phyloP scores from a whole-genome alignment of 2,797 vertebrate species.

The Moxostoma hubbsi region DNA sequence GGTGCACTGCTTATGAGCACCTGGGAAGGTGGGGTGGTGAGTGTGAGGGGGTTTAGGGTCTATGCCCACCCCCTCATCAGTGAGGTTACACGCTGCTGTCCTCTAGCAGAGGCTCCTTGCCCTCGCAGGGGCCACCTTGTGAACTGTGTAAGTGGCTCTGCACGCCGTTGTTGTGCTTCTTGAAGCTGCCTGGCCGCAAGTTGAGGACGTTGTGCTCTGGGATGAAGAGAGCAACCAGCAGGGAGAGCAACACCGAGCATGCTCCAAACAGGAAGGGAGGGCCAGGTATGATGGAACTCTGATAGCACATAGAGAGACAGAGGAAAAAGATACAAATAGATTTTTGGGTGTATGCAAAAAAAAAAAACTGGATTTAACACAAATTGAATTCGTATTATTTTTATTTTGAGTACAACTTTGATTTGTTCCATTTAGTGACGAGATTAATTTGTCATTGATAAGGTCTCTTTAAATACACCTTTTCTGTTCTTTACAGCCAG shows the following conservation, averaged over 20 bases:
- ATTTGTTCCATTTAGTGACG: no score
- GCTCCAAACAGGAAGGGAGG: slow-evolving; percentile 90
- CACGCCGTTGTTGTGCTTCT: slow-evolving; percentile 87
- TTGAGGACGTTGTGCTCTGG: slow-evolving; percentile 84
- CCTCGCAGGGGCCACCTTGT: slow-evolving; percentile 79
- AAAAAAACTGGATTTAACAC: no score
- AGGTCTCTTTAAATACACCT: no score
- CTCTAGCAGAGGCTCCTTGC: slow-evolving; percentile 88
- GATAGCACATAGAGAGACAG: slow-evolving; percentile 8
- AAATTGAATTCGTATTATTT: no score
- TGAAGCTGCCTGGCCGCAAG: slow-evolving; percentile 82
- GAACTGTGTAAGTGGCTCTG: slow-evolving; percentile 87
- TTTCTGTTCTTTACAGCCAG: no score
- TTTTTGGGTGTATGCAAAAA: neutral
- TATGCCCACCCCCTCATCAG: slow-evolving; percentile 59
- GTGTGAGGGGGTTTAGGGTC: slow-evolving; percentile 49
- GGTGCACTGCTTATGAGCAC: slow-evolving; percentile 33
- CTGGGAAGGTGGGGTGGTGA: slow-evolving; percentile 47
- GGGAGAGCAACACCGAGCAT: slow-evolving; percentile 90
- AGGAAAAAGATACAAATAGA: neutral
- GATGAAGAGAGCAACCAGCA: slow-evolving; percentile 90
- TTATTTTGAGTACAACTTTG: no score
- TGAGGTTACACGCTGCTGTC: slow-evolving; percentile 88
- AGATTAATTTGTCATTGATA: no score
- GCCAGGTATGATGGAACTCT: slow-evolving; percentile 91